Evolutionary conservation across 1,140 invertebrate genomes (phyloP).

Genomic region (Sminthurides bifidus): DNA sequence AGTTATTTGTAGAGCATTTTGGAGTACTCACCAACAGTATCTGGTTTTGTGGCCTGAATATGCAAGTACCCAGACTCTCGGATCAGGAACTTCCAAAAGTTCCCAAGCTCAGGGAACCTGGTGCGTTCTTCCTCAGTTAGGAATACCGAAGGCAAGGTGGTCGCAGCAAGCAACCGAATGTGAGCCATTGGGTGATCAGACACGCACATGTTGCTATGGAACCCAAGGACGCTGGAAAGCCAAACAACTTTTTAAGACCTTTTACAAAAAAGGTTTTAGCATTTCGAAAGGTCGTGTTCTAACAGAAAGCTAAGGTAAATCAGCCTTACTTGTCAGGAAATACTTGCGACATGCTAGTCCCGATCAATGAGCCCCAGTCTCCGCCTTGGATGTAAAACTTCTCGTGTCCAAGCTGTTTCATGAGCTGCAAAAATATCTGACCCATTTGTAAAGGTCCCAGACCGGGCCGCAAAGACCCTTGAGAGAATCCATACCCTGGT

Average conservation of each 20-base stretch:
- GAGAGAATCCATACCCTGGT: conserved; percentile 75
- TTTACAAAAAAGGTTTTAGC: background rate
- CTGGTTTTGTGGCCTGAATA: conserved; percentile 77
- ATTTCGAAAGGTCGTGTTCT: background rate
- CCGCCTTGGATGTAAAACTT: conserved; percentile 45
- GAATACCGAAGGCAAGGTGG: conserved; percentile 23
- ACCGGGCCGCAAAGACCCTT: conserved; percentile 50
- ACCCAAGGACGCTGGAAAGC: conserved; percentile 34
- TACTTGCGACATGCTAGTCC: conserved; percentile 34
- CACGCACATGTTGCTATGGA: conserved; percentile 38
- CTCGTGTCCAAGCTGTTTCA: conserved; percentile 40
- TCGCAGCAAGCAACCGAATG: conserved; percentile 28
- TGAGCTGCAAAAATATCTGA: conserved; percentile 42
- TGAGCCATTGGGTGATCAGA: conserved; percentile 19
- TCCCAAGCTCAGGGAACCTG: conserved; percentile 13
- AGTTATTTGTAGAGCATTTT: background rate
- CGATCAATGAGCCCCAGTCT: conserved; percentile 34
- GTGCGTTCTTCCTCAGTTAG: conserved; percentile 16
- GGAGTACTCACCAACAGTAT: conserved; percentile 59
- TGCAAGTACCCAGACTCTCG: conserved; percentile 40
- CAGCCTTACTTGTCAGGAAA: conserved; percentile 35
- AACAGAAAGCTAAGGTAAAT: background rate
- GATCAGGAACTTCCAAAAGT: conserved; percentile 9
- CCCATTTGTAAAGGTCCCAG: conserved; percentile 43
- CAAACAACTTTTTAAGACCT: background rate